Base-by-base conservation (phyloP, 2,797 vertebrate genomes). In the Anabas testudineus region DNA sequence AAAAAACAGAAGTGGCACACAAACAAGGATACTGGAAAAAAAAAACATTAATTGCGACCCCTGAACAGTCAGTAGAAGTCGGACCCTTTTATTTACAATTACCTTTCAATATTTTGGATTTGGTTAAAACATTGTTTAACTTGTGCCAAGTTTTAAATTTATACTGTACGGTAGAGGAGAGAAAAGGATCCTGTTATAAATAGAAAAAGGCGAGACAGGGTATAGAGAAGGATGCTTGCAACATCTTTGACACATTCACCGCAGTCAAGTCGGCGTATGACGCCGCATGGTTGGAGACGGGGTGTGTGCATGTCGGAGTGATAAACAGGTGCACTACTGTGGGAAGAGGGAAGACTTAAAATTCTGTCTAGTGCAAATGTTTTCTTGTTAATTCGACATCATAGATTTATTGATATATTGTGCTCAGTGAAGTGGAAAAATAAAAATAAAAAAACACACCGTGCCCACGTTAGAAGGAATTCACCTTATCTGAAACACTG, bases 271-370 rank as follows among this genome's bases (percentile, higher is more conserved):
- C 52, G 21, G 52, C 2, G 4, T 7, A 14, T 57, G 65, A 69
- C 15, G 15, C 54, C 73, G 63, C 68, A 53, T 67, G 68, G 47
- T 16, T 57, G 72, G 48, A 78, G 65, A 80, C 18, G 3, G 36
- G 2, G 56, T n/a, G 39, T 48, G 67, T 74, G 42, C 18, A 51
- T 49, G 53, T 41, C 37, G 32, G 32, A 60, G 45, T 19, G 26
- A 15, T 39, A 74, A 83, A 76, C 46, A 56, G n/a, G 2, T 32
- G 2, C 30, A 21, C 37, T 13, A 48, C 57, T 45, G 63, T 71
- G 39, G 14, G n/a, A n/a, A 48, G 36, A 58, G 32, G 43, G 32
- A 46, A 65, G 21, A 68, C 13, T 47, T 68, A 39, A 82, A 78
- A 71, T 68, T 36, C 54, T 43, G 54, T 61, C 42, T 15, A 12